Conservation (phyloP, 1,140 invertebrate genomes). For the Drusus annulatus region DNA sequence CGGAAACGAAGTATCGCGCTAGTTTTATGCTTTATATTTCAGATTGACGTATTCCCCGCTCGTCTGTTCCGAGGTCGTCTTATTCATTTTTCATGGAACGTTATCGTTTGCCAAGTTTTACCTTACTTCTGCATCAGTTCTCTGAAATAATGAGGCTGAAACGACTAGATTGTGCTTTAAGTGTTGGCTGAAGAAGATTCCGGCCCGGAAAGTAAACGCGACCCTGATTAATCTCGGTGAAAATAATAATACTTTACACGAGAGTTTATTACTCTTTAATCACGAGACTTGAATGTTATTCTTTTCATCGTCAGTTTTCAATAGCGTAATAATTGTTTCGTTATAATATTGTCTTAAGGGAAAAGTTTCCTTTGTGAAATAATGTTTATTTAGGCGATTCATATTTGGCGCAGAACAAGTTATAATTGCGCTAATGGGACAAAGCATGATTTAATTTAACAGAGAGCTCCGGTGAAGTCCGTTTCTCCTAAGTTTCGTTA, state of each 20-base stretch:
- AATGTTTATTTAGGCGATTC: no score
- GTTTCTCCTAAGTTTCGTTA: no score
- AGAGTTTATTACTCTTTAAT: neutral
- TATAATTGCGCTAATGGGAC: no score
- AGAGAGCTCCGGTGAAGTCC: no score
- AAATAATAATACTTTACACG: neutral
- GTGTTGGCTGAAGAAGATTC: conserved; percentile 3
- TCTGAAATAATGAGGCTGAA: conserved; percentile 52
- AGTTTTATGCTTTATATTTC: conserved; percentile 4
- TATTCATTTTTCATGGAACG: conserved; percentile 23
- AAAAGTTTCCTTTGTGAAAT: no score
- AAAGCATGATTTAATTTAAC: no score
- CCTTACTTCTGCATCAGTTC: conserved; percentile 52
- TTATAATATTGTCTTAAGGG: neutral
- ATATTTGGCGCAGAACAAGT: no score
- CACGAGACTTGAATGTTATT: neutral
- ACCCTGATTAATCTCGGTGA: neutral
- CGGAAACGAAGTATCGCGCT: neutral
- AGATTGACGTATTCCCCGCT: conserved; percentile 16
- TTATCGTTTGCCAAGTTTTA: conserved; percentile 52
- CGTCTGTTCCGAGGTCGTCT: conserved; percentile 22
- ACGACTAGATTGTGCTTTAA: conserved; percentile 35
- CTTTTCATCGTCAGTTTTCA: neutral
- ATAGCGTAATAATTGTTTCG: neutral
- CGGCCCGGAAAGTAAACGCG: neutral